These are phyloP conservation scores for Champsocephalus gunnari DNA, from an alignment of 2,797 vertebrate species.

Conservation along the genomic window DNA sequence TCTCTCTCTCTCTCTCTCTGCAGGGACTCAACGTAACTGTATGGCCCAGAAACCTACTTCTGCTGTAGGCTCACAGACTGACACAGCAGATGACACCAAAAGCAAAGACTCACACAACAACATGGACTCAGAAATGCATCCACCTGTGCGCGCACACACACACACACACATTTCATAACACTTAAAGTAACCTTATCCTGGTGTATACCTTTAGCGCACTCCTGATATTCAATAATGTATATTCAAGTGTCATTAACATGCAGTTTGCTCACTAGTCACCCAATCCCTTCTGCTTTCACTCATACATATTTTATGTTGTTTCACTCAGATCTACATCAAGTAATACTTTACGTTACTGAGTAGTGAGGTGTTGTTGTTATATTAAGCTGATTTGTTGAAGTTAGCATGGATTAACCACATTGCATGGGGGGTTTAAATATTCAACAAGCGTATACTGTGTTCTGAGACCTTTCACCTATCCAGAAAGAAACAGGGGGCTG, in stretches of 20 bases:
- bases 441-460: slow-evolving; percentile 32
- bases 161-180: slow-evolving; percentile 35
- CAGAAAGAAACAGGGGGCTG: slow-evolving; percentile 24
- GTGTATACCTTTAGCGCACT: slow-evolving; percentile 27
- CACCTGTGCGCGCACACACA: background rate
- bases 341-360: background rate
- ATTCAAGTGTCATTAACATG: slow-evolving; percentile 17
- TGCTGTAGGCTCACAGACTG: slow-evolving; percentile 59
- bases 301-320: background rate
- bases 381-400: background rate
- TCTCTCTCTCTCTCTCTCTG: slow-evolving; percentile 42
- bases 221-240: slow-evolving; percentile 43
- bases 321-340: background rate
- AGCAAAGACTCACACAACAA: slow-evolving; percentile 22
- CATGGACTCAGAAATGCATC: background rate
- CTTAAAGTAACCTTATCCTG: slow-evolving; percentile 50
- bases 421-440: slow-evolving; percentile 47
- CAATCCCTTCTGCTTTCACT: background rate
- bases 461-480: slow-evolving; percentile 37
- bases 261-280: background rate
- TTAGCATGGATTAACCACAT: slow-evolving; percentile 57
- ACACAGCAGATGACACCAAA: slow-evolving; percentile 43
- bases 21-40: slow-evolving; percentile 53
- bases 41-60: slow-evolving; percentile 87
- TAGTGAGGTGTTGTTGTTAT: background rate